Evolutionary conservation across 2,797 vertebrate species (phyloP).

Genomic region (Chrosomus eos): DNA sequence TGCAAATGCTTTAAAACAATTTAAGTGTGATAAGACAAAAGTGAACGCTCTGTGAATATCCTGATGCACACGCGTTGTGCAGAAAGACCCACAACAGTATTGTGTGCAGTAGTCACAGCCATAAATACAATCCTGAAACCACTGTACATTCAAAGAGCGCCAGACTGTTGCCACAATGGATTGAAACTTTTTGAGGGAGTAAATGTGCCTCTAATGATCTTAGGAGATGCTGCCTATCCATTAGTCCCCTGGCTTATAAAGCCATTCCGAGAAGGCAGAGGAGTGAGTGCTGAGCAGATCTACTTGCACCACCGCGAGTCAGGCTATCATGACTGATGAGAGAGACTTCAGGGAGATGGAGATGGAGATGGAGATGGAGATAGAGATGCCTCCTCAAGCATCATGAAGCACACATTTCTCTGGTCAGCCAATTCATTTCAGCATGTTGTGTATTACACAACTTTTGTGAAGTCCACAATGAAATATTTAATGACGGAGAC

Average conservation of each 20-base stretch:
- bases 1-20: no score
- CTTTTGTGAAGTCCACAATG: not conserved
- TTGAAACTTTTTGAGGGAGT: not conserved
- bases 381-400: not conserved
- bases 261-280: no score
- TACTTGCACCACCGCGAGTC: no score
- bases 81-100: no score
- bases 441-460: not conserved
- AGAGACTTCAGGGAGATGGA: no score
- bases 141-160: not conserved
- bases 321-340: no score
- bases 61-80: no score
- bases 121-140: not conserved
- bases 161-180: not conserved
- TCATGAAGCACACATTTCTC: not conserved
- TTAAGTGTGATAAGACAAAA: no score
- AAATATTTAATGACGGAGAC: not conserved
- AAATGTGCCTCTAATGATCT: not conserved
- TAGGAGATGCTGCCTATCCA: no score
- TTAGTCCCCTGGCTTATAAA: no score
- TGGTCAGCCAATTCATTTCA: not conserved
- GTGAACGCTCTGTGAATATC: no score
- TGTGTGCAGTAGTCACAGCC: not conserved
- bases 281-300: not conserved
- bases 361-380: no score